Evolutionary conservation across 1,140 invertebrate genomes (phyloP).

Genomic region (Coptotermes formosanus): DNA sequence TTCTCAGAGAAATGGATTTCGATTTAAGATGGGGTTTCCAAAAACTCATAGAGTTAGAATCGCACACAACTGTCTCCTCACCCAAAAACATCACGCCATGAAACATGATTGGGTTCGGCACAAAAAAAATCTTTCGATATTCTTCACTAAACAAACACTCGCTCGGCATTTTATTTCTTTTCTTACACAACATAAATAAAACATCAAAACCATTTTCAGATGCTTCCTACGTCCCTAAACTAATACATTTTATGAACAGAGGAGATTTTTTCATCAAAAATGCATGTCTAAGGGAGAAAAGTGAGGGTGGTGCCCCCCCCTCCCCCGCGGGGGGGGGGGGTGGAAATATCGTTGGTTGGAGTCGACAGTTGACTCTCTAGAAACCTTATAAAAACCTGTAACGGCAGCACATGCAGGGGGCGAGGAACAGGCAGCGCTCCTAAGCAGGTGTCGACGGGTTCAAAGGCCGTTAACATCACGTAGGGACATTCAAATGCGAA

Average conservation of each 20-base stretch:
- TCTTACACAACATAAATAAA: not conserved
- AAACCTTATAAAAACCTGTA: not conserved
- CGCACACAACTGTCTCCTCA: no score
- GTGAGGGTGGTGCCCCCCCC: not conserved
- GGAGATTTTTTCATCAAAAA: not conserved
- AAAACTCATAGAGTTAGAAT: not conserved
- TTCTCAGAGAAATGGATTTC: not conserved
- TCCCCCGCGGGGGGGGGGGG: no score
- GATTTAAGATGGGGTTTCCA: no score
- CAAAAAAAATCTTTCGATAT: no score
- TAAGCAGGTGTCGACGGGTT: not conserved
- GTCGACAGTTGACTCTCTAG: not conserved
- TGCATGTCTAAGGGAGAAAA: not conserved
- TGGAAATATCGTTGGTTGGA: no score
- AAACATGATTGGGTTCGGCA: no score
- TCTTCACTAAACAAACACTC: not conserved
- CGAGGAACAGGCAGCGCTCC: not conserved
- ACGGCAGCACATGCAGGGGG: not conserved
- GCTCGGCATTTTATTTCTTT: not conserved
- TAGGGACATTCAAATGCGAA: not conserved
- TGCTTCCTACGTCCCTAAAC: not conserved
- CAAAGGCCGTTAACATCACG: not conserved
- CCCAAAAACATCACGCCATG: no score
- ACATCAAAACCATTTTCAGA: not conserved
- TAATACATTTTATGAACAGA: not conserved